Percentiles rank a stretch among this genome's conserved stretches.
phyloP scores from a whole-genome alignment of 2,113 vertebrate genomes.

The Thunnus thynnus region DNA sequence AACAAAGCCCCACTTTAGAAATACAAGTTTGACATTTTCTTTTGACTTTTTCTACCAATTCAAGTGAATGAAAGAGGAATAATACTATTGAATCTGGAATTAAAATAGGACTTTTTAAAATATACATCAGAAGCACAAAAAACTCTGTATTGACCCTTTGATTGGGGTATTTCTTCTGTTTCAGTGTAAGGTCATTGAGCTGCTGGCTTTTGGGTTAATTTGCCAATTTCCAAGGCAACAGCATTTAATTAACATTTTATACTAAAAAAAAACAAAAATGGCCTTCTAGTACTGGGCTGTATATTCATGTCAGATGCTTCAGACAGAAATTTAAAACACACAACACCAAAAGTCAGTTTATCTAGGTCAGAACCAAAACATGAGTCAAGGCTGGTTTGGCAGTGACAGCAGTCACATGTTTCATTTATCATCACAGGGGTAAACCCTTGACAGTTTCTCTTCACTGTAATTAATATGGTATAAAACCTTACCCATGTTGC shows the following conservation, averaged over 20 bases:
- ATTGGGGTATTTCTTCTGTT: conserved; percentile 5
- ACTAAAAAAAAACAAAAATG: background rate
- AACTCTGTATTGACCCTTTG: background rate
- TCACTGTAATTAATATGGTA: conserved; percentile 45
- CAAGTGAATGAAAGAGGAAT: background rate
- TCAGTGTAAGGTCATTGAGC: background rate
- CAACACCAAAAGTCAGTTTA: conserved; percentile 21
- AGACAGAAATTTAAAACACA: conserved; percentile 46
- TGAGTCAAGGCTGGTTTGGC: conserved; percentile 48
- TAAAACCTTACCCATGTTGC: conserved; percentile 18
- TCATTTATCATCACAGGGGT: conserved; percentile 36
- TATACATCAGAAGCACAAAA: background rate
- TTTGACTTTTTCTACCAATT: conserved; percentile 10
- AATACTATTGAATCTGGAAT: conserved; percentile 11
- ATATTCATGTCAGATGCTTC: conserved; percentile 10
- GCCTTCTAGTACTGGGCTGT: background rate
- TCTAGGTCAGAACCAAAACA: conserved; percentile 62
- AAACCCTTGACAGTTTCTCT: conserved; percentile 30
- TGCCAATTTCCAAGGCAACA: no score
- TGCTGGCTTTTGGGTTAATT: no score
- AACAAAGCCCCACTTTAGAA: conserved; percentile 44
- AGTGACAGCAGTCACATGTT: conserved; percentile 50
- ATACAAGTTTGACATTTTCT: conserved; percentile 20
- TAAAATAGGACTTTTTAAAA: background rate
- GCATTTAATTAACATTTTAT: background rate